Percentiles rank a stretch among this genome's conserved stretches.
Conservation (phyloP, 1,140 invertebrate species). For the Drosophila lacertosa region DNA sequence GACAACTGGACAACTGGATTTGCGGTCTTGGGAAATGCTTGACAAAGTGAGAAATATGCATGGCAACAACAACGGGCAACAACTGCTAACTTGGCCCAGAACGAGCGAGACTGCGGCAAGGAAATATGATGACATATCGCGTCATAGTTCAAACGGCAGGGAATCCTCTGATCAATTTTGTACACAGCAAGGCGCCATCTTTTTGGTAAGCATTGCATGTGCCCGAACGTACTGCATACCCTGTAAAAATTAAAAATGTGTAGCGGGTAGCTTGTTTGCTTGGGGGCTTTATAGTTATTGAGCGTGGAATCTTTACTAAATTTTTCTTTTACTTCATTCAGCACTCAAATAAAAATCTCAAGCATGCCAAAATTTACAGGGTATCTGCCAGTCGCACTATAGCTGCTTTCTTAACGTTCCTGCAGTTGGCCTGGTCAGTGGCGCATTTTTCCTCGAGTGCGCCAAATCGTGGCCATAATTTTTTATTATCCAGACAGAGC, state of each 20-base stretch:
- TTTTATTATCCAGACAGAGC: slow-evolving; percentile 68
- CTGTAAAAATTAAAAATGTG: background rate
- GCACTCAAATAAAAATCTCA: too few relatives aligned
- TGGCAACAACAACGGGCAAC: slow-evolving; percentile 44
- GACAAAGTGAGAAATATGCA: slow-evolving; percentile 75
- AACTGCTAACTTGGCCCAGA: slow-evolving; percentile 14
- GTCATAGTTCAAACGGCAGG: slow-evolving; percentile 84
- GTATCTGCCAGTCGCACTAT: background rate
- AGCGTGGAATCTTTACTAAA: too few relatives aligned
- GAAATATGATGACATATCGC: slow-evolving; percentile 84
- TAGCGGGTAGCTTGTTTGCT: too few relatives aligned
- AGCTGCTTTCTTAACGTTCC: background rate
- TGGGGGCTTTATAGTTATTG: background rate
- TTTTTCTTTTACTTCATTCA: too few relatives aligned
- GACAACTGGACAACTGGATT: slow-evolving; percentile 20
- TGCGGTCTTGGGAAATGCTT: slow-evolving; percentile 61
- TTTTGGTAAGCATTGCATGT: slow-evolving; percentile 55
- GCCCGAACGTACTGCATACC: slow-evolving; percentile 15
- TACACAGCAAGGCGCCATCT: slow-evolving; percentile 84
- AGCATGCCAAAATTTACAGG: background rate
- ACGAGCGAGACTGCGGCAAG: slow-evolving; percentile 49
- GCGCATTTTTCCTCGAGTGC: slow-evolving; percentile 66
- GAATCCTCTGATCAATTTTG: slow-evolving; percentile 84
- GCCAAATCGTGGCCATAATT: slow-evolving; percentile 79
- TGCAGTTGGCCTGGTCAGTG: slow-evolving; percentile 58